Base-by-base conservation (phyloP, 2,797 vertebrate species). In the Pseudochirops cupreus region DNA sequence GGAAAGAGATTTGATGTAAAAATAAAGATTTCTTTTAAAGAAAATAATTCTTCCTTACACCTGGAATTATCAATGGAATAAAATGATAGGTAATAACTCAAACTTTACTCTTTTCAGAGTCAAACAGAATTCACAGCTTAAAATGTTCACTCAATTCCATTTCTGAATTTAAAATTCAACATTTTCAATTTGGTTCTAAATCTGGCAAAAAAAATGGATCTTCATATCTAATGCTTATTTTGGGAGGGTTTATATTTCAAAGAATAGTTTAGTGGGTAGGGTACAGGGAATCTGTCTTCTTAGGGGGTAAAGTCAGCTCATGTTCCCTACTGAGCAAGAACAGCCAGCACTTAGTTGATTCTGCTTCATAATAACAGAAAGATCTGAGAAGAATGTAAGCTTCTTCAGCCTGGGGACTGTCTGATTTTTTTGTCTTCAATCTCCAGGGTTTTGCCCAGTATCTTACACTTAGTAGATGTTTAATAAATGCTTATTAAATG, bases 101-200 rank as follows among this genome's bases (percentile, higher is more conserved):
- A 95, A 67, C 13, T 12, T 90, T 62, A 52, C 56, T 56, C 21
- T 91, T 93, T 90, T 29, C 4, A 28, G 5, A 31, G 52, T 82
- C 26, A 92, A 62, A 91, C 67, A 87, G 39, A 94, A 10, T 39
- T 91, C 33, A 90, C n/a, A 46, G 21, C 62, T 94, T 29, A 93
- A 62, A 93, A 93, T 52, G 39, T 59, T 93, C 74, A 87, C 24
- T 46, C 21, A 87, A 28, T 50, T 91, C 50, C 29, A 91, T 91
- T 91, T 91, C 90, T 55, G 53, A 55, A 91, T 91, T 91, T 82
- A 94, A 91, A 94, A 56, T 16, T 50, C 14, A 89, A 39, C 10
- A 87, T 55, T 56, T 87, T 56, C 10, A 56, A 33, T 62, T 95
- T 95, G n/a, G 59, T 50, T 94, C 91, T 90, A 94, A 95, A 93